Evolutionary conservation across 2,797 vertebrate species (phyloP).

Genomic region (Siniperca obscura): DNA sequence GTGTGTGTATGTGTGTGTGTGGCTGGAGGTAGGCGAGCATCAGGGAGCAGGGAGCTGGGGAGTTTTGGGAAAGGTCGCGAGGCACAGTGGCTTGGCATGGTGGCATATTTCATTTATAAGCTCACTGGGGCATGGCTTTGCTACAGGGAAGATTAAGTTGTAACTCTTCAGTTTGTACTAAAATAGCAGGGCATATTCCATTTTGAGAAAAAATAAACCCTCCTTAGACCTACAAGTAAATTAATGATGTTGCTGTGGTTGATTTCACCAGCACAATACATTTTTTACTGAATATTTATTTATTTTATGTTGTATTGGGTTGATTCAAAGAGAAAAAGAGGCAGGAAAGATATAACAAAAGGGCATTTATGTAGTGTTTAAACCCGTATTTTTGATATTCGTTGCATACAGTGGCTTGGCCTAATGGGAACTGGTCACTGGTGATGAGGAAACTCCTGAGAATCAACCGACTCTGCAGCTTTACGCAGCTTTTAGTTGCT

Average conservation of each 20-base stretch:
- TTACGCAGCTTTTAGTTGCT: neutral
- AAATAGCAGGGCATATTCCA: slow-evolving; percentile 57
- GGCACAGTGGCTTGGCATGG: slow-evolving; percentile 70
- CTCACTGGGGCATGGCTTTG: slow-evolving; percentile 70
- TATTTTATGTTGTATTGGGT: neutral
- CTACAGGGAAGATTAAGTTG: slow-evolving; percentile 73
- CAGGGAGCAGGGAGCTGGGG: slow-evolving; percentile 59
- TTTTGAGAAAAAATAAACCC: slow-evolving; percentile 45
- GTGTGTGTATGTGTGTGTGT: slow-evolving; percentile 22
- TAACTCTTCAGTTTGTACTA: slow-evolving; percentile 59
- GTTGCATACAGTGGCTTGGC: neutral
- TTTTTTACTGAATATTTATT: slow-evolving; percentile 5
- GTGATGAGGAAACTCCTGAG: neutral
- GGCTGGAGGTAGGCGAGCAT: slow-evolving; percentile 57
- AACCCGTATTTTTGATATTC: neutral
- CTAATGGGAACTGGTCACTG: neutral
- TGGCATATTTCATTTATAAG: slow-evolving; percentile 78
- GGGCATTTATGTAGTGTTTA: neutral
- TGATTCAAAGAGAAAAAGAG: neutral
- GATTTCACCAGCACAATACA: slow-evolving; percentile 38
- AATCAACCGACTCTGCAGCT: neutral
- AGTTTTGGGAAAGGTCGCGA: slow-evolving; percentile 74
- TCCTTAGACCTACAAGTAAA: slow-evolving; percentile 38
- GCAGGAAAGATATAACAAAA: neutral
- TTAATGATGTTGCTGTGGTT: slow-evolving; percentile 36